These are phyloP conservation scores for Trilocha varians DNA, from an alignment of 2,888 invertebrate species.

Conservation along the genomic window DNA sequence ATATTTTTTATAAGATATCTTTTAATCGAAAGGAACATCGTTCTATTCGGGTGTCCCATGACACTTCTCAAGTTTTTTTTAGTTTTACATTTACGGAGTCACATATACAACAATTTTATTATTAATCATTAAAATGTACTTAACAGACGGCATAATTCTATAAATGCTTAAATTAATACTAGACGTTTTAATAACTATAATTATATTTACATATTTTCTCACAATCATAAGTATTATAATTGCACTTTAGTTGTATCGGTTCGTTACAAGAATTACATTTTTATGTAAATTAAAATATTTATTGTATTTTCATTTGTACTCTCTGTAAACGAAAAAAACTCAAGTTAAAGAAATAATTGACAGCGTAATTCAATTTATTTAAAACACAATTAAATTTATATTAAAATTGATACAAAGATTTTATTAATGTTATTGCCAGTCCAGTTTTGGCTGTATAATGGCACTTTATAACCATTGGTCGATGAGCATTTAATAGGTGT, in stretches of 20 bases:
- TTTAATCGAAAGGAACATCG: no score
- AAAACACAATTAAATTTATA: no score
- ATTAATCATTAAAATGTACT: no score
- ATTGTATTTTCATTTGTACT: background rate
- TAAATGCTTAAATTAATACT: constrained; percentile 64
- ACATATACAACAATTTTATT: no score
- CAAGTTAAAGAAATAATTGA: constrained; percentile 17
- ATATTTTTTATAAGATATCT: no score
- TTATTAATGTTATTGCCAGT: background rate
- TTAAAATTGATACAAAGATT: no score
- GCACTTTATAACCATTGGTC: background rate
- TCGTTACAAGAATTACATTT: no score
- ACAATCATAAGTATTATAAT: constrained; percentile 71
- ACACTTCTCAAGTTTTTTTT: no score
- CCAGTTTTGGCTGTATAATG: background rate
- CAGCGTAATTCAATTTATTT: no score
- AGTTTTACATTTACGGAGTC: no score
- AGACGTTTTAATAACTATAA: constrained; percentile 27
- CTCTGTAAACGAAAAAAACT: background rate
- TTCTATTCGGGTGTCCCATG: no score
- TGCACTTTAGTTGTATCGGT: constrained; percentile 68
- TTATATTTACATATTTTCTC: constrained; percentile 63
- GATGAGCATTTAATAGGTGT: background rate
- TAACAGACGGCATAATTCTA: constrained; percentile 15
- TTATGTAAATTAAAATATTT: no score